A percentile compares a stretch with the other conserved stretches of the same genome.
Conservation (phyloP, 2,113 vertebrate species). For the Tragelaphus strepsiceros region DNA sequence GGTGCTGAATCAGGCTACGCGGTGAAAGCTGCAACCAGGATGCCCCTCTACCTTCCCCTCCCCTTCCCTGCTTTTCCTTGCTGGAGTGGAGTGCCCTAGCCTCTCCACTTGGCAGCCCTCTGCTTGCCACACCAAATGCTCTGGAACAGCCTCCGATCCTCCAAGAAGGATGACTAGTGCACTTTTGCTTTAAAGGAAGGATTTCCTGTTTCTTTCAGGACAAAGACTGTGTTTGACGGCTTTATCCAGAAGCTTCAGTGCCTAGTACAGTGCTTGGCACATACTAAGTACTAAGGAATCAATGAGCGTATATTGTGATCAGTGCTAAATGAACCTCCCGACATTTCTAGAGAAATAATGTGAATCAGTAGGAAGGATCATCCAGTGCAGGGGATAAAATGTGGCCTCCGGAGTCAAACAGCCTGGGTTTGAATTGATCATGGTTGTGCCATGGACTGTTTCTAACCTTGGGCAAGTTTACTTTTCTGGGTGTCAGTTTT, state of each 20-base stretch:
- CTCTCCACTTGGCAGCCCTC: background rate
- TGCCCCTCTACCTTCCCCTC: no score
- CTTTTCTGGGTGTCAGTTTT: background rate
- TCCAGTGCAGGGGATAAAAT: background rate
- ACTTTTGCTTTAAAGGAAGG: background rate
- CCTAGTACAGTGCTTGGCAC: background rate
- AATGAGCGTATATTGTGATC: background rate
- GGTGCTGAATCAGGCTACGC: background rate
- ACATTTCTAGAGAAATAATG: background rate
- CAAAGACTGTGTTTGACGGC: background rate
- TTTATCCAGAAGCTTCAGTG: background rate
- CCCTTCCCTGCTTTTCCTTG: background rate
- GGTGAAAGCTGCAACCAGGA: background rate
- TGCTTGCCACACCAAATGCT: background rate
- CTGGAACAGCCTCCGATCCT: background rate
- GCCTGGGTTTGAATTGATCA: rapidly evolving
- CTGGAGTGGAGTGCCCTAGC: background rate
- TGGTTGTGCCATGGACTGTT: background rate
- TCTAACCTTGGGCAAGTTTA: background rate
- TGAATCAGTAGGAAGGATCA: background rate
- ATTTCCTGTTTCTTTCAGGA: slow-evolving; percentile 34
- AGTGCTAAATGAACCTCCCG: background rate
- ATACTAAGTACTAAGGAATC: background rate
- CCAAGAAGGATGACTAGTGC: background rate
- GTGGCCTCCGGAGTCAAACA: background rate